Percentiles rank a stretch among this genome's conserved stretches.
Evolutionary conservation across 2,113 vertebrate genomes (phyloP).

Genomic region (Pantherophis guttatus): DNA sequence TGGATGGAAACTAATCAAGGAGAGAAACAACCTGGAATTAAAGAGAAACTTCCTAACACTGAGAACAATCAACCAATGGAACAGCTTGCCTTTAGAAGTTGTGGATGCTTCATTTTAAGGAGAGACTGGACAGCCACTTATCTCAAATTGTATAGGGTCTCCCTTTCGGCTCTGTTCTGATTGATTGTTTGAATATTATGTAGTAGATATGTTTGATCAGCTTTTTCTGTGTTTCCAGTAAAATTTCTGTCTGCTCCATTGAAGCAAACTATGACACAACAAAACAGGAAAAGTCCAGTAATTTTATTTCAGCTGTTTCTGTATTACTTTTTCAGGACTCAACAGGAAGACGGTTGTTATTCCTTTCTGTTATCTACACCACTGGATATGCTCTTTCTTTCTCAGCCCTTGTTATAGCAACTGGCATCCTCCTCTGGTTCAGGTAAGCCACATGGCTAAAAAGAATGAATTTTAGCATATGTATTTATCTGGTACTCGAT

Average conservation of each 20-base stretch:
- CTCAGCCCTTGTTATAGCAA: conserved; percentile 75
- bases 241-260: neutral
- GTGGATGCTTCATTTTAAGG: neutral
- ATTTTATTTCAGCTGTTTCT: neutral
- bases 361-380: conserved; percentile 76
- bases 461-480: neutral
- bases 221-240: conserved; percentile 16
- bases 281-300: neutral
- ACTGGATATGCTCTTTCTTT: conserved; percentile 80
- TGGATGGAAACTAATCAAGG: neutral
- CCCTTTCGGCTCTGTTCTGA: neutral
- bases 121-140: neutral
- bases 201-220: neutral
- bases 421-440: conserved; percentile 78
- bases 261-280: neutral
- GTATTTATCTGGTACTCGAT: no score
- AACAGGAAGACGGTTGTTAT: conserved; percentile 70
- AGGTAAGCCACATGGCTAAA: conserved; percentile 63
- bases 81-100: neutral
- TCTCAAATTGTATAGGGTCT: neutral
- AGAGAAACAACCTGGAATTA: neutral
- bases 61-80: neutral
- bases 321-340: conserved; percentile 58
- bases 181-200: neutral
- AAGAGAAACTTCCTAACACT: neutral